Evolutionary conservation across 2,113 vertebrate species (phyloP), one percentile per base, ranked within the genome.

Genomic region (Seriola rivoliana): DNA sequence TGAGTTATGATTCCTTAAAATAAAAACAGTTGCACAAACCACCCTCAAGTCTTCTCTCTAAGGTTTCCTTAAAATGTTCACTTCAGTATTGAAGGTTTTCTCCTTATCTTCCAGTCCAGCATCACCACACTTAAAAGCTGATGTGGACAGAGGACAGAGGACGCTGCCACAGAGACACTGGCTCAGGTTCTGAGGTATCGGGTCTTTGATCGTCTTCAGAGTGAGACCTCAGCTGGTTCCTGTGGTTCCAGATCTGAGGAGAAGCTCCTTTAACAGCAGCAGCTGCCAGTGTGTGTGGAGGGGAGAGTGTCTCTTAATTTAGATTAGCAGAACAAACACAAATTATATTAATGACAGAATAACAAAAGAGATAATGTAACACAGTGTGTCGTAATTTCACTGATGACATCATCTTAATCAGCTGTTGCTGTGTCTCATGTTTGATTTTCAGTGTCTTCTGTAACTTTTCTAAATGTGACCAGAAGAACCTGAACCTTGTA

Each of bases 121-220:
- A 83, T 89, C 88, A 75, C 80, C 70, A 44, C 70, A 36, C 81
- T 81, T 84, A 66, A 85, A 69, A 79, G 59, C 80, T 0, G 82
- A 55, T 66, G 73, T 85, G 80, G 82, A 79, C 54, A 8, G 62
- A 63, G 29, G 81, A 69, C 72, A 75, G 50, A 74, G 79, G 71
- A 79, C 4, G 16, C 38, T 36, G 32, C 19, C 50, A 19, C 40
- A 59, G 50, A 50, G 66, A 72, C 32, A 19, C 17, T 44, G 62
- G 46, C 62, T 36, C 34, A 36, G 34, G 34, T 36, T 36, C 4
- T 76, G 65, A 62, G 52, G 50, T 42, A 29, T 69, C 58, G 73
- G 32, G 67, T 66, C 77, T 73, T 68, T 48, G n/a, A 67, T 25
- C 5, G 21, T 90, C 38, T 32, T 58, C 54, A 57, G n/a, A 57